A percentile compares a stretch with the other conserved stretches of the same genome.
Evolutionary conservation across 2,797 vertebrate species (phyloP).

Genomic region (Tenualosa ilisha): DNA sequence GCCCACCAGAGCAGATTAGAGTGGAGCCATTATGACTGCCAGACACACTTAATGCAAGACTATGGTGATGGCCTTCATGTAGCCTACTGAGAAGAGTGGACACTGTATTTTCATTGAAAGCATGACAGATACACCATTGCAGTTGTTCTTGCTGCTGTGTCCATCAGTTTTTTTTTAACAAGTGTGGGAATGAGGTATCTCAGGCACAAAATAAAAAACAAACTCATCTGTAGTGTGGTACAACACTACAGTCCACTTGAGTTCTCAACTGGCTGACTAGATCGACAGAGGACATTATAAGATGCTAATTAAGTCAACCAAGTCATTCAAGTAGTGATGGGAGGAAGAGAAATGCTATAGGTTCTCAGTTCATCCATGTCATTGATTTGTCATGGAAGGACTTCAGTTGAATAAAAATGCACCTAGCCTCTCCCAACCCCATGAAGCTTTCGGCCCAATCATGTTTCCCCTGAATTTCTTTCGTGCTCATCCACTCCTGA

Average conservation of each 20-base stretch:
- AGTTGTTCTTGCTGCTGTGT: no score
- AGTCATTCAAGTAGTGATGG: neutral
- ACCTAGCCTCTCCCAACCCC: constrained; percentile 40
- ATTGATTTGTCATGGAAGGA: constrained; percentile 64
- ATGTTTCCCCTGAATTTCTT: constrained; percentile 44
- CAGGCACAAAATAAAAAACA: neutral
- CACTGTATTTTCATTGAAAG: neutral
- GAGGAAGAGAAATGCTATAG: neutral
- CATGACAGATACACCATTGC: neutral
- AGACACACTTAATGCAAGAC: constrained; percentile 24
- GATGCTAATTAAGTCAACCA: constrained; percentile 8
- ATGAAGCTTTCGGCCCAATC: constrained; percentile 25
- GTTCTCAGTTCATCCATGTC: constrained; percentile 44
- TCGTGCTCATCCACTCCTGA: constrained; percentile 50
- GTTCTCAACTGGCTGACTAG: neutral
- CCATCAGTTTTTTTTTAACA: neutral
- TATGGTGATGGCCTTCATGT: neutral
- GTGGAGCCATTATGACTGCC: constrained; percentile 14
- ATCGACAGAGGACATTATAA: neutral
- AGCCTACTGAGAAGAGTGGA: neutral
- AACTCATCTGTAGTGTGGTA: neutral
- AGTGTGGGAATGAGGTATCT: neutral
- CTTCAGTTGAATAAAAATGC: constrained; percentile 58
- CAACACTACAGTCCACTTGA: neutral
- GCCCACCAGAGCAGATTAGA: constrained; percentile 24